Evolutionary conservation across 2,888 invertebrate genomes (phyloP).

Genomic region (Drosophila paramelanica): DNA sequence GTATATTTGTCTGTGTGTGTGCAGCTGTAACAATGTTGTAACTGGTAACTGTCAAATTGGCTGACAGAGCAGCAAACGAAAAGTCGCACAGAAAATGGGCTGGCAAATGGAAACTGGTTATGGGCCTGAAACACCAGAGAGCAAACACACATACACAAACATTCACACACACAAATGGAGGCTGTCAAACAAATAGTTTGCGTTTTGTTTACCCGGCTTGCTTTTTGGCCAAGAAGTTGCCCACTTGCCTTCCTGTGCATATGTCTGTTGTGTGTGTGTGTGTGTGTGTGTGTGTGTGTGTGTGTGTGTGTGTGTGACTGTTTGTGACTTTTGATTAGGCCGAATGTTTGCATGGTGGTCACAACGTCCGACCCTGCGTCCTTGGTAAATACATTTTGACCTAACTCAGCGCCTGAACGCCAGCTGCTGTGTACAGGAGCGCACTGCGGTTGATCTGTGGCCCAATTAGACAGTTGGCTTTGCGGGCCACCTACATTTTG

Average conservation of each 20-base stretch:
- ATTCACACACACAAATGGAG: slow-evolving; percentile 11
- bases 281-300: slow-evolving; percentile 13
- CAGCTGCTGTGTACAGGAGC: slow-evolving; percentile 31
- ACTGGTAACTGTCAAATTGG: slow-evolving; percentile 73
- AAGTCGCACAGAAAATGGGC: slow-evolving; percentile 15
- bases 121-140: slow-evolving; percentile 25
- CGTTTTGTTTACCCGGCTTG: slow-evolving; percentile 70
- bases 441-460: slow-evolving; percentile 25
- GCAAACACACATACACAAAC: slow-evolving; percentile 5
- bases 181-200: slow-evolving; percentile 72
- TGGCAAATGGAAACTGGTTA: slow-evolving; percentile 30
- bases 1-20: slow-evolving; percentile 19
- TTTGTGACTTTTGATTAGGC: slow-evolving; percentile 78
- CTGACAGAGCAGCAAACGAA: slow-evolving; percentile 54
- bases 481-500: neutral
- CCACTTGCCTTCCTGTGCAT: slow-evolving; percentile 24
- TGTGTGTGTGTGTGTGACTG: slow-evolving; percentile 34
- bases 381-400: slow-evolving; percentile 63
- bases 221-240: slow-evolving; percentile 64
- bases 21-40: slow-evolving; percentile 66
- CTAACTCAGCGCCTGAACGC: slow-evolving; percentile 20
- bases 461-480: slow-evolving; percentile 8
- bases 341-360: slow-evolving; percentile 73
- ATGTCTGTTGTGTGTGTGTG: neutral
- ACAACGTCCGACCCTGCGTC: slow-evolving; percentile 47